These are phyloP conservation scores for Poecilia latipinna DNA, from an alignment of 2,113 vertebrate genomes.

Conservation along the genomic window DNA sequence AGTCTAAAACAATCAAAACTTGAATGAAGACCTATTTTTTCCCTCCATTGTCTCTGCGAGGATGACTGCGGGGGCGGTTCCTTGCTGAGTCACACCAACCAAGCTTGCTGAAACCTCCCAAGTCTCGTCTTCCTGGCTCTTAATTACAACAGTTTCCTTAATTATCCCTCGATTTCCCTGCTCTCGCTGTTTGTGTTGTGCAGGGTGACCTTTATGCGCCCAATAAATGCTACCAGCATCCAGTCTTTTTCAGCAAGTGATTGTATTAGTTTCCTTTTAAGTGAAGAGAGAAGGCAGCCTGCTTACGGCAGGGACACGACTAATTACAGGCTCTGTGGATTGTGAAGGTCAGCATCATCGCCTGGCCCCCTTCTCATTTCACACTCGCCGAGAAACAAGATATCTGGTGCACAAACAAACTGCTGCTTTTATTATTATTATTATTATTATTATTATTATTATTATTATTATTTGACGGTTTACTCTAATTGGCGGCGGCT, in stretches of 20 bases:
- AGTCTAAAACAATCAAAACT: too few species aligned
- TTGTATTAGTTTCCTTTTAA: constrained; percentile 68
- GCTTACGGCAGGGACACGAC: constrained; percentile 65
- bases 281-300: constrained; percentile 49
- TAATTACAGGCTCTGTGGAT: constrained; percentile 75
- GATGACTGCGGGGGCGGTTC: constrained; percentile 43
- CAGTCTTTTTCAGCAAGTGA: constrained; percentile 60
- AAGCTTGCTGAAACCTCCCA: constrained; percentile 51
- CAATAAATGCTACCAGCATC: constrained; percentile 71
- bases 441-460: too few species aligned
- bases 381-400: constrained; percentile 45
- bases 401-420: constrained; percentile 33
- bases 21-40: constrained; percentile 32
- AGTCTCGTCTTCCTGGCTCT: constrained; percentile 58
- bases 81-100: constrained; percentile 65
- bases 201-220: constrained; percentile 79
- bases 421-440: constrained; percentile 21
- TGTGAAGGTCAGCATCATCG: constrained; percentile 74
- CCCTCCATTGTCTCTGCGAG: constrained; percentile 68
- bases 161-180: constrained; percentile 69
- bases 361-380: constrained; percentile 38
- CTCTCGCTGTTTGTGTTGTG: constrained; percentile 46
- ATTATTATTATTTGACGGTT: constrained; percentile 44
- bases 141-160: constrained; percentile 79
- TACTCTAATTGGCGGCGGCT: constrained; percentile 67